Conservation (phyloP, 2,797 vertebrate species). For the Meda fulgida region DNA sequence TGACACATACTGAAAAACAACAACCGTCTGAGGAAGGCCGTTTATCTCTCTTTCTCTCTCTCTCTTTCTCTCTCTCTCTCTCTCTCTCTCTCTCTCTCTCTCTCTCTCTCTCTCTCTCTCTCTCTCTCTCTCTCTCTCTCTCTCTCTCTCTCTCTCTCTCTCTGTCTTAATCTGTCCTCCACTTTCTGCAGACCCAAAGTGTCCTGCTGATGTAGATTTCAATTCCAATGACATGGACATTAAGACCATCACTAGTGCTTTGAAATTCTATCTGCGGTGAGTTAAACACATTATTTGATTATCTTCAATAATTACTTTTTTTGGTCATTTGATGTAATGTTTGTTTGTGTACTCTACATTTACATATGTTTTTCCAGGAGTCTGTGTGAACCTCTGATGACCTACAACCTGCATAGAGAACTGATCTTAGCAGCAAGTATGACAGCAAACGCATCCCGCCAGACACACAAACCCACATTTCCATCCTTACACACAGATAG, state of each 20-base stretch:
- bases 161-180: conserved; percentile 13
- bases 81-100: neutral
- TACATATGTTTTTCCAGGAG: conserved; percentile 80
- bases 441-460: conserved; percentile 63
- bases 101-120: conserved; percentile 17
- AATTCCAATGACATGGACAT: conserved; percentile 89
- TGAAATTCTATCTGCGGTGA: conserved; percentile 98
- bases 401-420: conserved; percentile 90
- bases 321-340: neutral
- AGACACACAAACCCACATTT: conserved; percentile 21
- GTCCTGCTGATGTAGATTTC: conserved; percentile 90
- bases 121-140: too few relatives aligned
- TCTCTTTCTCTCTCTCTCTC: neutral
- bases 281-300: conserved; percentile 40
- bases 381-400: conserved; percentile 97
- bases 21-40: conserved; percentile 34
- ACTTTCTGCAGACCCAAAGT: conserved; percentile 81
- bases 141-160: neutral
- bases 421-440: conserved; percentile 96
- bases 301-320: neutral
- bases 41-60: conserved; percentile 32
- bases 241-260: conserved; percentile 95
- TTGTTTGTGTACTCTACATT: conserved; percentile 23
- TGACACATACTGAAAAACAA: conserved; percentile 43
- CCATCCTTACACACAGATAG: conserved; percentile 14